These are phyloP conservation scores for Sinocyclocheilus anshuiensis DNA, from an alignment of 2,113 vertebrate species.

Conservation along the genomic window DNA sequence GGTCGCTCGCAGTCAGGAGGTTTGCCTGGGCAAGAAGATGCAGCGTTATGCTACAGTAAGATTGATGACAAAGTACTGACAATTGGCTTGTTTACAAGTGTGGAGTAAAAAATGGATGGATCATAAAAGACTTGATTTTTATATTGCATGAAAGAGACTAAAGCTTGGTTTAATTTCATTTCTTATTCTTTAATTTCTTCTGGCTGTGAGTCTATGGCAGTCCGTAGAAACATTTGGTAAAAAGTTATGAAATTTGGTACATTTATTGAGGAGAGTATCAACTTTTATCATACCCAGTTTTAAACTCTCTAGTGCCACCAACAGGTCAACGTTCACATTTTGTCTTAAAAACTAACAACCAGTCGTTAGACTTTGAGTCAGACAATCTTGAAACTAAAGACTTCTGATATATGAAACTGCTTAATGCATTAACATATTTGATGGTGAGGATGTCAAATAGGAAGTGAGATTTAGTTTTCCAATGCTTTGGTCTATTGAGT, in stretches of 20 bases:
- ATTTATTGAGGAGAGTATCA: neutral
- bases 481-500: neutral
- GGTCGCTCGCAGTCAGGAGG: constrained; percentile 76
- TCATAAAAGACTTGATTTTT: neutral
- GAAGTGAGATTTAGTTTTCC: neutral
- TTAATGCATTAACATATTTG: neutral
- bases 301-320: neutral
- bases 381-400: neutral
- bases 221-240: neutral
- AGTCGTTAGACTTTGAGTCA: neutral
- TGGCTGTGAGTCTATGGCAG: neutral
- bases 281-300: neutral
- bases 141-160: neutral
- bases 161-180: neutral
- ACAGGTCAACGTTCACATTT: neutral
- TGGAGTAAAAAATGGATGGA: neutral
- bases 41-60: constrained; percentile 74
- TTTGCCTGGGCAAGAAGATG: constrained; percentile 72
- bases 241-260: neutral
- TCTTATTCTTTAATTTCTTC: neutral
- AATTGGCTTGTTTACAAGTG: neutral
- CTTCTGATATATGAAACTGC: neutral
- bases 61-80: neutral
- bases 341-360: neutral
- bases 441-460: neutral